Evolutionary conservation across 2,888 invertebrate genomes (phyloP), one percentile per base, ranked within the genome.

Genomic region (Ectropis crepuscularia): DNA sequence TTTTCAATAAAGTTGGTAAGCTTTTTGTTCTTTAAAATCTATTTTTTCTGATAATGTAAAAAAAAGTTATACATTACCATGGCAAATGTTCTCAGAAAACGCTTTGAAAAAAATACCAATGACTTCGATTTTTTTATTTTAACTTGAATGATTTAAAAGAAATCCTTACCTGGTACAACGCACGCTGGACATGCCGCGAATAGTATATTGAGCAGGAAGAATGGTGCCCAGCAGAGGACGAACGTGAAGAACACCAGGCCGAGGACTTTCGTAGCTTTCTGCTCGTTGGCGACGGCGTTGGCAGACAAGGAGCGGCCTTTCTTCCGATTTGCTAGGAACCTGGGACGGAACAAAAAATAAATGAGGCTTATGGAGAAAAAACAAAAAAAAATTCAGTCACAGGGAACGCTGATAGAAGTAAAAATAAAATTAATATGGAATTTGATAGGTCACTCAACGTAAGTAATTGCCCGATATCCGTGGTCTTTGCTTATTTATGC

Each of bases 231-330:
- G 83, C 98, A 98, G 8, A 98, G 90, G 57, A 98, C 98, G 86
- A 98, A 98, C 0, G 97, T 97, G 88, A 97, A 97, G 92, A 98
- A 98, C 0, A 98, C 98, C 47, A 98, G 89, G 0, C 98, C 98
- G 6, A 98, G 93, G 0, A 97, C 98, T 90, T 98, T 98, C 60
- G 98, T 98, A 1, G 99, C 99, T 82, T 98, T 99, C 85, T 98
- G 98, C 85, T 99, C 98, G 39, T 96, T 96, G n/a, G 96, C 96
- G 2, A 97, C 97, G 0, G 96, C 96, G 80, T 96, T 96, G 8
- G 96, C 96, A 1, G 96, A 95, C 68, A 96, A 83, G 4, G 95
- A 95, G 74, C 95, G 94, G 10, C 95, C 94, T 79, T 96, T 96
- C 73, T 94, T 95, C 68, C 96, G 94, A 67, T 94, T 95, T 43